Conservation (phyloP, 2,797 vertebrate species). For the Hephaestus fuliginosus region DNA sequence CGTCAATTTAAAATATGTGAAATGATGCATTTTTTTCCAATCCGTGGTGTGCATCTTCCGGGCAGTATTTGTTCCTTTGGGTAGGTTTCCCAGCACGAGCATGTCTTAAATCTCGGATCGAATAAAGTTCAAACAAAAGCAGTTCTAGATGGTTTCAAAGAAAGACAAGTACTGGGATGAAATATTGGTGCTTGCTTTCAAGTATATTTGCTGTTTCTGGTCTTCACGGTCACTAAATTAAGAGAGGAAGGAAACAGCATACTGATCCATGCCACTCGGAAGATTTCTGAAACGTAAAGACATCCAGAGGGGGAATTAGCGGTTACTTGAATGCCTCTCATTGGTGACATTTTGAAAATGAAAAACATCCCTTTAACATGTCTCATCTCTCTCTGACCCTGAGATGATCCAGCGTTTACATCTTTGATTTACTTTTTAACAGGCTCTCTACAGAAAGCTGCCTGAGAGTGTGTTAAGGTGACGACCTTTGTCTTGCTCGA, state of each 20-base stretch:
- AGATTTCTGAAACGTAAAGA: constrained; percentile 42
- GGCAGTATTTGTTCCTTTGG: not conserved
- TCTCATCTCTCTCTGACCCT: not conserved
- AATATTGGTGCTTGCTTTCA: not conserved
- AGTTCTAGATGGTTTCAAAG: not conserved
- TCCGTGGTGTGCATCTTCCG: not conserved
- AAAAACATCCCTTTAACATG: constrained; percentile 21
- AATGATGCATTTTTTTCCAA: not conserved
- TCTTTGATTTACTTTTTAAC: not conserved
- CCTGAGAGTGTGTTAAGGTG: not conserved
- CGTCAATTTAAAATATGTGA: not conserved
- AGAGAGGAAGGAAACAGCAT: not conserved
- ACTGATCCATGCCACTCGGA: constrained; percentile 43
- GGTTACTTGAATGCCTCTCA: constrained; percentile 7
- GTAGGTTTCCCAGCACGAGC: not conserved
- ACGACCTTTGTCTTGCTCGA: not conserved
- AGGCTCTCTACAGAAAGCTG: not conserved
- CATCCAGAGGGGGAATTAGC: constrained; percentile 9
- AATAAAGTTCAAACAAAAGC: constrained; percentile 12
- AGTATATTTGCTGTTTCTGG: not conserved
- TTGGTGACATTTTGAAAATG: not conserved
- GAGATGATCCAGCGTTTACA: not conserved
- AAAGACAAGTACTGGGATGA: constrained; percentile 5
- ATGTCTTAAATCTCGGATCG: constrained; percentile 11
- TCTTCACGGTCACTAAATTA: constrained; percentile 6